Evolutionary conservation across 2,797 vertebrate genomes (phyloP).

Genomic region (Sparus aurata): DNA sequence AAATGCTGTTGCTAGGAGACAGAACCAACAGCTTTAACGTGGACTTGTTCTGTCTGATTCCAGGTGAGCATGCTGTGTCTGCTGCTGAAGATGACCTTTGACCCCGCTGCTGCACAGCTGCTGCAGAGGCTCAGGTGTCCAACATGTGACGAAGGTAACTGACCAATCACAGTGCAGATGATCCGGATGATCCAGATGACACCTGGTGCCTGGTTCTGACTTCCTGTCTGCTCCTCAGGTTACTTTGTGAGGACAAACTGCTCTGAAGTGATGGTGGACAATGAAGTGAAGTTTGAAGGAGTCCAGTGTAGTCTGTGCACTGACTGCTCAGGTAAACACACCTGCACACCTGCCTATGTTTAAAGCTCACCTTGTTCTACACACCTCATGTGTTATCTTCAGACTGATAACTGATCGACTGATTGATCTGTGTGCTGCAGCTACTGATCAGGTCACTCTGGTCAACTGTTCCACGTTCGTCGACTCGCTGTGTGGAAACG

Average conservation of each 20-base stretch:
- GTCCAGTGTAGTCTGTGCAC: not conserved
- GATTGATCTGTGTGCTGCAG: conserved; percentile 2
- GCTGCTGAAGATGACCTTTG: conserved; percentile 23
- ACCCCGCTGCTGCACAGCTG: not conserved
- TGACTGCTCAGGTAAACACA: conserved; percentile 38
- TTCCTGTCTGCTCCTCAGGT: conserved; percentile 18
- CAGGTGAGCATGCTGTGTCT: not conserved
- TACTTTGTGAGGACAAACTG: conserved; percentile 33
- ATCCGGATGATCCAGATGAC: not conserved
- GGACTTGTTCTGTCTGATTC: not conserved
- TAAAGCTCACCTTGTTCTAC: too few relatives aligned
- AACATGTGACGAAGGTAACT: conserved; percentile 5
- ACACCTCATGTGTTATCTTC: too few relatives aligned
- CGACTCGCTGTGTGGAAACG: conserved; percentile 10
- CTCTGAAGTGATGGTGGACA: accelerated
- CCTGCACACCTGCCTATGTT: not conserved
- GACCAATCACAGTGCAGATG: not conserved
- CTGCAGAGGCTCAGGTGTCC: not conserved
- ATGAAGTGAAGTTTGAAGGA: accelerated
- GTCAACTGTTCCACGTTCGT: not conserved
- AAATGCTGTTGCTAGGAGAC: conserved; percentile 28
- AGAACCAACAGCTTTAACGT: not conserved
- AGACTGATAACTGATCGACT: not conserved
- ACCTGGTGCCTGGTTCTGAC: not conserved
- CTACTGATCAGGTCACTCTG: not conserved